Percentiles rank a stretch among this genome's conserved stretches.
These are phyloP conservation scores for Apis florea DNA, from an alignment of 1,140 invertebrate genomes.

Conservation along the genomic window DNA sequence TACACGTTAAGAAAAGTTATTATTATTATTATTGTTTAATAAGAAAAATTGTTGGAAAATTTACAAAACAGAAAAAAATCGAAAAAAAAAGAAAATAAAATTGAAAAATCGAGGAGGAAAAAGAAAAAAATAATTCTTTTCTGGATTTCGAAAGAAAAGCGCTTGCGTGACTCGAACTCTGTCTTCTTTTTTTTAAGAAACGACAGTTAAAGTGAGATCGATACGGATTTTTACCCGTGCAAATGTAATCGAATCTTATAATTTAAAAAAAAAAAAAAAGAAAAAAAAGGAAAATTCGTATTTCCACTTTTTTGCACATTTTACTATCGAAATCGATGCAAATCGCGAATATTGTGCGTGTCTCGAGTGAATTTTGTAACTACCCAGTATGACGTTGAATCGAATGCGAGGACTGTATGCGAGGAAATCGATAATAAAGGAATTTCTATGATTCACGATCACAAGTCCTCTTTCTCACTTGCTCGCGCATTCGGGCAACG, in stretches of 20 bases:
- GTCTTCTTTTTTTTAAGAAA: neutral
- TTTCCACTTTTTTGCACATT: conserved; percentile 45
- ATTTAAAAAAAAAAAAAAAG: neutral
- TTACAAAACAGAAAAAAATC: neutral
- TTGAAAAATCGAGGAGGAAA: neutral
- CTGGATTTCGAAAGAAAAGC: neutral
- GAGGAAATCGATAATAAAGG: conserved; percentile 57
- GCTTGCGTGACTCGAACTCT: neutral
- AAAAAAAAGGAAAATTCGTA: neutral
- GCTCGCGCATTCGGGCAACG: neutral
- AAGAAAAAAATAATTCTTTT: too few relatives aligned
- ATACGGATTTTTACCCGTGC: neutral
- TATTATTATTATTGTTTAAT: neutral
- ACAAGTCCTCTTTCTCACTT: neutral
- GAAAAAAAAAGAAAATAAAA: neutral
- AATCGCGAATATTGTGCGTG: conserved; percentile 25
- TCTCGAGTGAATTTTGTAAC: conserved; percentile 49
- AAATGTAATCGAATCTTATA: neutral
- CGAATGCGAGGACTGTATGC: conserved; percentile 31
- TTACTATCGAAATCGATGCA: conserved; percentile 20
- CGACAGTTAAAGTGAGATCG: neutral
- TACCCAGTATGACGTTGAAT: conserved; percentile 24
- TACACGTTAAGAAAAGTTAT: too few relatives aligned
- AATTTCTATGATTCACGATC: conserved; percentile 52
- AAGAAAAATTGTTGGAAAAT: neutral